Base-by-base conservation (phyloP, 2,797 vertebrate species). In the Selene dorsalis region DNA sequence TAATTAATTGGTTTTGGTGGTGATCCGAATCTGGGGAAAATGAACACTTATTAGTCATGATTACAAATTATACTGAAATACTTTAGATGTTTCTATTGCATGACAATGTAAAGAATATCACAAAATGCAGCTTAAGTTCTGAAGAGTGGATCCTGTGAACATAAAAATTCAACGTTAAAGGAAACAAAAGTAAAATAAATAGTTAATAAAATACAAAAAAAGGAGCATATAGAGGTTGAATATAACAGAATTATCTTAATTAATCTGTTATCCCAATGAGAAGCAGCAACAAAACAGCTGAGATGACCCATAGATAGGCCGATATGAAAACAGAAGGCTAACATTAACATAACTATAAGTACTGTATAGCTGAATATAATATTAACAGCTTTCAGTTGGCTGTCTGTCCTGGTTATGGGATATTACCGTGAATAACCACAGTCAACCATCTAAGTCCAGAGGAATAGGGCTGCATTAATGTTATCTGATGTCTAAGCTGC, bases 281-380 rank as follows among this genome's bases (percentile, higher is more conserved):
- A 57, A 48, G 41, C 58, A 56, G 41, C 13, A 11, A 56, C 52
- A 63, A 76, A 57, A 35, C 22, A 60, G 3, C 64, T 39, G 22
- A 9, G 47, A 24, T 3, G 6, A 50, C 24, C 22, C 32, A 39
- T 22, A 6, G 30, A 63, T 13, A 64, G 32, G 32, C 32, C 32
- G 8, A 8, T 6, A 22, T 14, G 12, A 32, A 64, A 69, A 43
- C 17, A 35, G 24, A 22, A 26, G 18, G 10, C 24, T 66, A 32
- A 72, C 3, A 1, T 45, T 47, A 60, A 28, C 41, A 41, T 20
- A 30, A 18, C 2, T 6, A 16, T 24, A 52, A 20, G 17, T 16
- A 18, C 14, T 39, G 48, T 28, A n/a, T 39, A 56, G 59, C 7
- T 64, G 7, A 58, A 52, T 62, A 24, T 57, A 56, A 62, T 63